These are phyloP conservation scores for Lacerta viridis DNA, from an alignment of 2,797 vertebrate genomes.

Conservation along the genomic window DNA sequence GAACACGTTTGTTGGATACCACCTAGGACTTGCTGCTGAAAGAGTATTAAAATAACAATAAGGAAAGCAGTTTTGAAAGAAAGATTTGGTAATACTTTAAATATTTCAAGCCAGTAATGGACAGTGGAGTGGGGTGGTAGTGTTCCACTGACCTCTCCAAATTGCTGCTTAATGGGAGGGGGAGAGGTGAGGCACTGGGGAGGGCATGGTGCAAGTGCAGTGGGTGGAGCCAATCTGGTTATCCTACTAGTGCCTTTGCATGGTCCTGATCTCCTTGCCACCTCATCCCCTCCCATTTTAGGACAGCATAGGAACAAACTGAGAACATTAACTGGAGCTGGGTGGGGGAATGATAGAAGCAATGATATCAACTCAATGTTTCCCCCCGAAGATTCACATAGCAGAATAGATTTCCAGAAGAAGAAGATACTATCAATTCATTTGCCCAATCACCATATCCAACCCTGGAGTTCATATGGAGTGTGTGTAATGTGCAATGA, in stretches of 20 bases:
- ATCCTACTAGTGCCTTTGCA: background rate
- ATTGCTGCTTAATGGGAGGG: too few relatives aligned
- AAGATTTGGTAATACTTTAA: slow-evolving; percentile 61
- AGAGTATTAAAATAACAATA: slow-evolving; percentile 58
- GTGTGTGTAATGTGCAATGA: background rate
- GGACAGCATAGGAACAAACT: background rate
- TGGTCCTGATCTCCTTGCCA: background rate
- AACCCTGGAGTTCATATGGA: background rate
- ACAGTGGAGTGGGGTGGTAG: too few relatives aligned
- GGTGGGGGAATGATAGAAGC: background rate
- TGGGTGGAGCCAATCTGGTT: too few relatives aligned
- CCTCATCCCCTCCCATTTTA: background rate
- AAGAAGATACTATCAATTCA: too few relatives aligned
- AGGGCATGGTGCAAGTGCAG: slow-evolving; percentile 13
- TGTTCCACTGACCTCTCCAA: too few relatives aligned
- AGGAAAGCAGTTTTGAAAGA: slow-evolving; percentile 55
- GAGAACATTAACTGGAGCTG: background rate
- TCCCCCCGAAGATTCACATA: background rate
- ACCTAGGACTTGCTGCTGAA: slow-evolving; percentile 66
- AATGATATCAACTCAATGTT: background rate
- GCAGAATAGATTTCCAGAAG: background rate
- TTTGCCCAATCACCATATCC: background rate
- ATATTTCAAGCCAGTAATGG: slow-evolving; percentile 33
- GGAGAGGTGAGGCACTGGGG: background rate
- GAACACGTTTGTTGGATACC: too few relatives aligned